phyloP scores from a whole-genome alignment of 1,140 invertebrate species.

The Ooceraea biroi region DNA sequence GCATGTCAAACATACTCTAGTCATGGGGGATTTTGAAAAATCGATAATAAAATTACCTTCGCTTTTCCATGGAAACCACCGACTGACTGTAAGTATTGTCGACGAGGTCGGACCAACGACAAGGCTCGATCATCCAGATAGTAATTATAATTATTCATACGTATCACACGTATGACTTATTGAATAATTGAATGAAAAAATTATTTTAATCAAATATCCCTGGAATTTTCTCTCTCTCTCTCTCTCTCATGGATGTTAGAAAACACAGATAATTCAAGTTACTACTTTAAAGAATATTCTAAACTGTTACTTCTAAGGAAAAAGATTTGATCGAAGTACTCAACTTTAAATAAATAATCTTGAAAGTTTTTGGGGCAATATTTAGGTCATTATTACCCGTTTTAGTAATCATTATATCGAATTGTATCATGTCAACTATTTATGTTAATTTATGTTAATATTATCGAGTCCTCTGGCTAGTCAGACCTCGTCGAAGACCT shows the following conservation, averaged over 20 bases:
- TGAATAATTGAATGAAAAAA: no score
- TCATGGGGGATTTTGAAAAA: constrained; percentile 40
- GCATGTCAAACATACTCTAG: constrained; percentile 49
- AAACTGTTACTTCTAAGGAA: no score
- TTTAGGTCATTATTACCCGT: not conserved
- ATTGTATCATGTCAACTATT: not conserved
- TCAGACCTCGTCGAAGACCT: constrained; percentile 51
- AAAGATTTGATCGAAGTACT: no score
- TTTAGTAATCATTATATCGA: not conserved
- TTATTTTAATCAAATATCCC: no score
- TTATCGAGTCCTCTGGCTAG: constrained; percentile 66
- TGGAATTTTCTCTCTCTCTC: no score
- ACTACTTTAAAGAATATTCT: no score
- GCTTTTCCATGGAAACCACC: constrained; percentile 69
- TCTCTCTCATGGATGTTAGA: no score
- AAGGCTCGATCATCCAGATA: constrained; percentile 54
- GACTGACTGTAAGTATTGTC: constrained; percentile 52
- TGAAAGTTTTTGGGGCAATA: no score
- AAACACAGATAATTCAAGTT: no score
- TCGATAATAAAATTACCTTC: constrained; percentile 65
- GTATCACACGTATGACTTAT: no score
- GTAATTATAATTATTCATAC: no score
- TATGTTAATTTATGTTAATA: constrained; percentile 23
- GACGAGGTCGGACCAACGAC: constrained; percentile 62
- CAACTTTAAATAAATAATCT: no score